These are phyloP conservation scores for Alcedo quadribrachys DNA, from an alignment of 2,797 vertebrate genomes.

Conservation along the genomic window DNA sequence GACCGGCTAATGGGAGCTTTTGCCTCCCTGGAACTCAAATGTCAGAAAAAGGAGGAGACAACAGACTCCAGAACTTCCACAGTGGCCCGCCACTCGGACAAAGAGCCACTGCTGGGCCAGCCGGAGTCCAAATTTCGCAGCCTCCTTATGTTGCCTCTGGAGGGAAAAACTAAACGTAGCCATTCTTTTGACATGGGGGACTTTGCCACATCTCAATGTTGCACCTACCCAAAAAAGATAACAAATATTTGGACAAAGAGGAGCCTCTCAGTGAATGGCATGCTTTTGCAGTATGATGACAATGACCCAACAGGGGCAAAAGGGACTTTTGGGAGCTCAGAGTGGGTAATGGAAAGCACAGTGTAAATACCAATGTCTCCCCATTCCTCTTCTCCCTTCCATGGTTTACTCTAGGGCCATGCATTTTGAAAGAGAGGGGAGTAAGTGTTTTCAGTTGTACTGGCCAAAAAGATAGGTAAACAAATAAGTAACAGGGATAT, in stretches of 20 bases:
- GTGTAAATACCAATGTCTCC: constrained; percentile 81
- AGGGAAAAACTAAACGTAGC: constrained; percentile 93
- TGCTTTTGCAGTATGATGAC: constrained; percentile 94
- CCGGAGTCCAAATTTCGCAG: constrained; percentile 88
- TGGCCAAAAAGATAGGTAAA: constrained; percentile 40
- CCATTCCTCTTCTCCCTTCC: not conserved
- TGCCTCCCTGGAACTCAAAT: constrained; percentile 91
- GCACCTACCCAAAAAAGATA: constrained; percentile 89
- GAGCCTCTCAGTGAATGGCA: constrained; percentile 96
- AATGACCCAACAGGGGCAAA: constrained; percentile 85
- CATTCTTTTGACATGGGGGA: constrained; percentile 99
- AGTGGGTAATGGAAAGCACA: constrained; percentile 98
- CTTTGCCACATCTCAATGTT: constrained; percentile 84
- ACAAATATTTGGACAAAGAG: constrained; percentile 99
- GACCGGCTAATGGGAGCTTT: constrained; percentile 95
- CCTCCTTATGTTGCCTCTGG: constrained; percentile 89
- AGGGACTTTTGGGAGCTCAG: constrained; percentile 88
- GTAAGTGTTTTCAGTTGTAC: not conserved
- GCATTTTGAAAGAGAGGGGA: constrained; percentile 13
- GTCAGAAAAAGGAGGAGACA: constrained; percentile 85
- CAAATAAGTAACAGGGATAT: not conserved
- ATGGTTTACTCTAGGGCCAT: constrained; percentile 14
- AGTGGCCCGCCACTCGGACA: constrained; percentile 84
- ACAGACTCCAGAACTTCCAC: constrained; percentile 84
- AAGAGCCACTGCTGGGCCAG: constrained; percentile 91